Conservation (phyloP, 2,797 vertebrate genomes). For the Rhinophrynus dorsalis region DNA sequence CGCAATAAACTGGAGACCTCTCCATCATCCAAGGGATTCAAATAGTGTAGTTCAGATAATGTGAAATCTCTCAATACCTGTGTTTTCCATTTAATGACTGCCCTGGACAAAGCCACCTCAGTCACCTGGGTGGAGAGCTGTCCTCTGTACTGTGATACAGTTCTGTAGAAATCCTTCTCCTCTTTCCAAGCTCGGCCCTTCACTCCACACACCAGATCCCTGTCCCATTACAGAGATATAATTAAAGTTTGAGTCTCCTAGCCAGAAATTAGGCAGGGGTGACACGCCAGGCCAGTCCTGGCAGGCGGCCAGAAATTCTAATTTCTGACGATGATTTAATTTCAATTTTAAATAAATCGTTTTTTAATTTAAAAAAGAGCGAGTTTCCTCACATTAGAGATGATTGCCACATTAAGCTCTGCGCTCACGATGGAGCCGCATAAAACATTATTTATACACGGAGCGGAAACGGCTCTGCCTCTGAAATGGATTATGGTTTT, state of each 20-base stretch:
- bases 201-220: slow-evolving; percentile 33
- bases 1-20: too few species aligned
- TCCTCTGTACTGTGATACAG: neutral
- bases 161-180: neutral
- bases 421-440: slow-evolving; percentile 84
- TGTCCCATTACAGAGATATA: slow-evolving; percentile 60
- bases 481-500: slow-evolving; percentile 86
- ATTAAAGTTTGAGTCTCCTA: slow-evolving; percentile 88
- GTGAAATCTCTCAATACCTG: neutral
- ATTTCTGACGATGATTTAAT: slow-evolving; percentile 98
- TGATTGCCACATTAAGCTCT: slow-evolving; percentile 83
- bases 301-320: slow-evolving; percentile 94
- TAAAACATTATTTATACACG: slow-evolving; percentile 86
- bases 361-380: slow-evolving; percentile 98
- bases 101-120: neutral
- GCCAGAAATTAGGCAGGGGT: slow-evolving; percentile 71
- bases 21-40: too few species aligned
- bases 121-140: neutral
- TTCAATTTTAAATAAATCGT: slow-evolving; percentile 97
- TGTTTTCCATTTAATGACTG: neutral
- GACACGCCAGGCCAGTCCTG: slow-evolving; percentile 62
- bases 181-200: slow-evolving; percentile 13
- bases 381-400: slow-evolving; percentile 87
- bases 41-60: neutral
- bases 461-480: slow-evolving; percentile 84